Evolutionary conservation across 2,888 invertebrate genomes (phyloP).

Genomic region (Amorpha juglandis): DNA sequence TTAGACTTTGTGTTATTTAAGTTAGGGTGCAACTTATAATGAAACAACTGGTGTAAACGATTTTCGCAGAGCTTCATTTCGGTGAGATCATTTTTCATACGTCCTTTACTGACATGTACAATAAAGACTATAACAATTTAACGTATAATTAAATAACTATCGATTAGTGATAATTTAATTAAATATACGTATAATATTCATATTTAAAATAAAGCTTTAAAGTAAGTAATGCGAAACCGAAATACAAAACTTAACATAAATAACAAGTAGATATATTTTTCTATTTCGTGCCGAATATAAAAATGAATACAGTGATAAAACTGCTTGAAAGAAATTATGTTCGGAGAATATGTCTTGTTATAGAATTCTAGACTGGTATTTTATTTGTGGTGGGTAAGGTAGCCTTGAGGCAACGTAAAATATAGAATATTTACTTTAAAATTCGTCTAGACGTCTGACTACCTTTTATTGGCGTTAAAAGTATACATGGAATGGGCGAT

Average conservation of each 20-base stretch:
- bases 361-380: not conserved
- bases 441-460: constrained; percentile 11
- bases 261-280: not conserved
- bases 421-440: constrained; percentile 19
- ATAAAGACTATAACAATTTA: too few species aligned
- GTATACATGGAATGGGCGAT: too few species aligned
- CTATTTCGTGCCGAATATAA: not conserved
- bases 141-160: too few species aligned
- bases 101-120: too few species aligned
- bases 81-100: too few species aligned
- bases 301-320: constrained; percentile 1
- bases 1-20: not conserved
- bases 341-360: not conserved
- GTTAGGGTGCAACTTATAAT: not conserved
- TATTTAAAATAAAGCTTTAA: too few species aligned
- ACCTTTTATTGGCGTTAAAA: not conserved
- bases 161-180: too few species aligned
- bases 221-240: not conserved
- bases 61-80: not conserved
- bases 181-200: too few species aligned
- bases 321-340: constrained; percentile 10
- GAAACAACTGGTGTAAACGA: not conserved
- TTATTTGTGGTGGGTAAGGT: not conserved
- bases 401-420: not conserved
- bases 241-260: not conserved